Evolutionary conservation across 1,140 invertebrate genomes (phyloP).

Genomic region (Drosophila kurseongensis): DNA sequence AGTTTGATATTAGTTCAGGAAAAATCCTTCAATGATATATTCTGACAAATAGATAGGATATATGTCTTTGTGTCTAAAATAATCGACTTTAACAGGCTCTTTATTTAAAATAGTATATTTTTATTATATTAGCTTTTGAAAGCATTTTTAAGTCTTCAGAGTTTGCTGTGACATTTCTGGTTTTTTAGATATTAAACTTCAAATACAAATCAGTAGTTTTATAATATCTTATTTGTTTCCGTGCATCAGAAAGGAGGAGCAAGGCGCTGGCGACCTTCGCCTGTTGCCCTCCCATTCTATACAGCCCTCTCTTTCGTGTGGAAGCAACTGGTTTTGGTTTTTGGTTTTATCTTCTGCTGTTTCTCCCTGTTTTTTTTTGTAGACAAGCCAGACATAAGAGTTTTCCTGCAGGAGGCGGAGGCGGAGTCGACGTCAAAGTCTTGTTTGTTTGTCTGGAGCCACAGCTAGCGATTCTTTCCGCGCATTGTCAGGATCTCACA

Average conservation of each 20-base stretch:
- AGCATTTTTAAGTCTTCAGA: too few species aligned
- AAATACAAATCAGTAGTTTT: background rate
- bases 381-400: slow-evolving; percentile 32
- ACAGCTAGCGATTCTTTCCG: slow-evolving; percentile 21
- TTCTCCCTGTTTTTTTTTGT: slow-evolving; percentile 21
- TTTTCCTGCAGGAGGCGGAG: slow-evolving; percentile 18
- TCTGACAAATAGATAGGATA: too few species aligned
- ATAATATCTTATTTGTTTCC: background rate
- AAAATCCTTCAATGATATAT: too few species aligned
- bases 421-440: slow-evolving; percentile 40
- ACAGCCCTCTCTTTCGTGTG: slow-evolving; percentile 21
- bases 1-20: too few species aligned
- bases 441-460: slow-evolving; percentile 32
- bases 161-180: too few species aligned
- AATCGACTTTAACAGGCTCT: too few species aligned
- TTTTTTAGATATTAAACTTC: too few species aligned
- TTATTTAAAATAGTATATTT: too few species aligned
- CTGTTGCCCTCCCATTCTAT: slow-evolving; percentile 8
- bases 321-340: slow-evolving; percentile 73
- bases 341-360: slow-evolving; percentile 32
- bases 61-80: too few species aligned
- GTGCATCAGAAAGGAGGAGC: slow-evolving; percentile 4
- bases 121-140: too few species aligned
- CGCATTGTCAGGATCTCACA: slow-evolving; percentile 29
- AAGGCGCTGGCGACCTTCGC: slow-evolving; percentile 58